These are phyloP conservation scores for Andrena fulva DNA, from an alignment of 2,888 invertebrate genomes.

Conservation along the genomic window DNA sequence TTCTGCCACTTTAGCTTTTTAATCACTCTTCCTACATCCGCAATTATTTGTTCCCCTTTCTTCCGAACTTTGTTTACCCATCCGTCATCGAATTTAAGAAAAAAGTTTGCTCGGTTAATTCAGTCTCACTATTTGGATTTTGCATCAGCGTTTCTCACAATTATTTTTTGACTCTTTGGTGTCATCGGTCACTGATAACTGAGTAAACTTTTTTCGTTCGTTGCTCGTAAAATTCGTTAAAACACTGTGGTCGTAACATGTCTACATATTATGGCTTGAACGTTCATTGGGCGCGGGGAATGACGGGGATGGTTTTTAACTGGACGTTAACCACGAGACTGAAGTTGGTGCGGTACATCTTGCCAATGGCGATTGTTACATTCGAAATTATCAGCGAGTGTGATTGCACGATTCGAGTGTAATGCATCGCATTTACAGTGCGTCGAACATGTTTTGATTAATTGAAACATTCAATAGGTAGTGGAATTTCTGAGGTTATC, in stretches of 20 bases:
- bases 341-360: constrained; percentile 43
- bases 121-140: too few species aligned
- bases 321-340: constrained; percentile 41
- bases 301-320: constrained; percentile 62
- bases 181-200: not conserved
- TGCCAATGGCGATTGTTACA: constrained; percentile 46
- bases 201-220: not conserved
- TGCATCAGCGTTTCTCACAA: not conserved
- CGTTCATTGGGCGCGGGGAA: constrained; percentile 44
- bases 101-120: too few species aligned
- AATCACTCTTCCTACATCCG: not conserved
- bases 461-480: constrained; percentile 17
- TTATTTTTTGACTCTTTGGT: not conserved
- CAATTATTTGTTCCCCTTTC: not conserved
- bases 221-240: not conserved
- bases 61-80: not conserved
- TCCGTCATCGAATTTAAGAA: not conserved
- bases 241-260: not conserved
- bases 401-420: constrained; percentile 18
- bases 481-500: too few species aligned
- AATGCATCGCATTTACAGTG: constrained; percentile 1
- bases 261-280: not conserved
- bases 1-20: not conserved
- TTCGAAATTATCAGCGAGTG: constrained; percentile 14
- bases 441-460: not conserved